Conservation (phyloP, 2,797 vertebrate species). For the Hafferia zeledoni region DNA sequence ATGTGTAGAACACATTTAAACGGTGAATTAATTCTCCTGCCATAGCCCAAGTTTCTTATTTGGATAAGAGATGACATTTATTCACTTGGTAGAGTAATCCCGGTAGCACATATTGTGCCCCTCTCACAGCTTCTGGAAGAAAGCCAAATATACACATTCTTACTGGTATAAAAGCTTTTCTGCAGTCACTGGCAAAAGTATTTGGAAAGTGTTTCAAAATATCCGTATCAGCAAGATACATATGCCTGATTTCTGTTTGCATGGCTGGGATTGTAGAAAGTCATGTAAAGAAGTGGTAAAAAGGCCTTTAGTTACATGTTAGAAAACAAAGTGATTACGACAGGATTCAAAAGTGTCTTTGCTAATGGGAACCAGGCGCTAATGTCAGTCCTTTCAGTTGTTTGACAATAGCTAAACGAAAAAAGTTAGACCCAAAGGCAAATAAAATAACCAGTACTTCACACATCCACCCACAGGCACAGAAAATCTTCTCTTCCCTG, state of each 20-base stretch:
- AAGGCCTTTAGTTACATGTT: background rate
- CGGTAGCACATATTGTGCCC: background rate
- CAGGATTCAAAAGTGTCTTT: conserved; percentile 12
- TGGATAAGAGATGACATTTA: conserved; percentile 38
- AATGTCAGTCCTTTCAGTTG: background rate
- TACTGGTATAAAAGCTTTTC: conserved; percentile 7
- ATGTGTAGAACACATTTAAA: background rate
- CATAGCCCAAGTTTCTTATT: conserved; percentile 5
- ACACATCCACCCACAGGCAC: background rate
- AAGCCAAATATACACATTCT: conserved; percentile 10
- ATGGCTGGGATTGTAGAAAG: background rate
- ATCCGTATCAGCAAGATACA: background rate
- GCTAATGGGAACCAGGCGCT: background rate
- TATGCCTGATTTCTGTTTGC: background rate
- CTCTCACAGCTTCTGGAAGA: conserved; percentile 17
- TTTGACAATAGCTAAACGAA: conserved; percentile 18
- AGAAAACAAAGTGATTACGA: background rate
- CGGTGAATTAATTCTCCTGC: background rate
- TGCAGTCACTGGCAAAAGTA: background rate
- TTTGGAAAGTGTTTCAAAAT: conserved; percentile 20
- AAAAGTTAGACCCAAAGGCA: background rate
- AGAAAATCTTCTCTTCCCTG: background rate
- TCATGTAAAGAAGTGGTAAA: background rate
- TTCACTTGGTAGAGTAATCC: conserved; percentile 41
- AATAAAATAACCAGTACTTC: background rate